Conservation (phyloP, 2,888 invertebrate species). For the Cetonia aurata region DNA sequence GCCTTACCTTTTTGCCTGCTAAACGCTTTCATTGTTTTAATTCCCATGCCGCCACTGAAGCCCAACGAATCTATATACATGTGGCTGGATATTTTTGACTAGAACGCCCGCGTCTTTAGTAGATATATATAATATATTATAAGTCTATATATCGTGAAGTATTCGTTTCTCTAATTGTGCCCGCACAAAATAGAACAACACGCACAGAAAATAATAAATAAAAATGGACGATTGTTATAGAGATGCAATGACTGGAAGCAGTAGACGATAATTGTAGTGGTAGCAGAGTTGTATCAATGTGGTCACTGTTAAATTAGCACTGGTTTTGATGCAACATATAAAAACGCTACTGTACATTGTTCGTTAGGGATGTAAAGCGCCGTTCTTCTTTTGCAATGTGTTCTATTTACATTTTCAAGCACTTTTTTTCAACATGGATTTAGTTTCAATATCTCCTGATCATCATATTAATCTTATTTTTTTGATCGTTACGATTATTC, state of each 20-base stretch:
- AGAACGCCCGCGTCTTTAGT: conserved; percentile 52
- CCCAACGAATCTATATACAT: conserved; percentile 73
- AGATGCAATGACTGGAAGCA: not conserved
- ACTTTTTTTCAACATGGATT: not conserved
- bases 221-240: not conserved
- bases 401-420: conserved; percentile 18
- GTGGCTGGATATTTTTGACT: conserved; percentile 59
- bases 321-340: not conserved
- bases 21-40: conserved; percentile 90
- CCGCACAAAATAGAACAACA: too few species aligned
- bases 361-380: not conserved
- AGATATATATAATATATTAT: not conserved
- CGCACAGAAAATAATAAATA: conserved; percentile 2
- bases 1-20: conserved; percentile 85
- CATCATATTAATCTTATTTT: conserved; percentile 11
- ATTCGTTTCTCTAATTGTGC: too few species aligned
- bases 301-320: not conserved
- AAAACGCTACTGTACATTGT: conserved; percentile 15
- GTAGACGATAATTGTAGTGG: not conserved
- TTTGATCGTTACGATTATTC: conserved; percentile 5
- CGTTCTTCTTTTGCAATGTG: too few species aligned
- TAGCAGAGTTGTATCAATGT: not conserved
- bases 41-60: conserved; percentile 81
- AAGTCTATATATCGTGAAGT: not conserved
- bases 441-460: conserved; percentile 7